Evolutionary conservation across 2,797 vertebrate species (phyloP).

Genomic region (Ambastaia sidthimunki): DNA sequence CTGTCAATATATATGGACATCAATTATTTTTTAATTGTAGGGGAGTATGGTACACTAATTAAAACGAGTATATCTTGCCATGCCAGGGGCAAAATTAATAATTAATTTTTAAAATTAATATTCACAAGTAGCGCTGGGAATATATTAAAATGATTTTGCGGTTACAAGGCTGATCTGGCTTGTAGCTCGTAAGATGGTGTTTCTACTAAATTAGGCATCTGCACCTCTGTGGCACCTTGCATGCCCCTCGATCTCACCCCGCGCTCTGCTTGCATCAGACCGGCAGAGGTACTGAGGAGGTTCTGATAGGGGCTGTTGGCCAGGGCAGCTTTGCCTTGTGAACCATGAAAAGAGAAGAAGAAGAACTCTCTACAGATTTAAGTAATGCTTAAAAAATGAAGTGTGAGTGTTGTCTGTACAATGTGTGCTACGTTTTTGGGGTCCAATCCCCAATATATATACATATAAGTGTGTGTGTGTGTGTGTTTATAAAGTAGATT

Average conservation of each 20-base stretch:
- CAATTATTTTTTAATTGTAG: constrained; percentile 99
- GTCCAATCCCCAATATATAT: too few species aligned
- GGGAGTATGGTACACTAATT: constrained; percentile 99
- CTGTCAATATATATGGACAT: constrained; percentile 94
- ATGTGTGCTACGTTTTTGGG: neutral
- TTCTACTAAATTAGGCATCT: constrained; percentile 77
- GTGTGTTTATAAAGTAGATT: neutral
- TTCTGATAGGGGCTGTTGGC: constrained; percentile 50
- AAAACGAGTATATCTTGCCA: constrained; percentile 99
- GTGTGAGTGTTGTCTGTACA: neutral
- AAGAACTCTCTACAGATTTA: constrained; percentile 34
- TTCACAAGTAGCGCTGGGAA: constrained; percentile 99
- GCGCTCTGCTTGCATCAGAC: constrained; percentile 56
- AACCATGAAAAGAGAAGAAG: constrained; percentile 57
- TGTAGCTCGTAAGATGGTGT: constrained; percentile 71
- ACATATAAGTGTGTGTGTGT: neutral
- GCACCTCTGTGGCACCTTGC: constrained; percentile 65
- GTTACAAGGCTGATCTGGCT: constrained; percentile 89
- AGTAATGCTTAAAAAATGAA: constrained; percentile 36
- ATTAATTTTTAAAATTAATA: constrained; percentile 99
- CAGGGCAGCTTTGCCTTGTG: constrained; percentile 55
- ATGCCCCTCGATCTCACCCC: constrained; percentile 40
- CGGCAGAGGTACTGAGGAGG: constrained; percentile 46
- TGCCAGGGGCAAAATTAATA: constrained; percentile 99
- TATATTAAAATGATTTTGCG: constrained; percentile 98